Percentiles rank a stretch among this genome's conserved stretches.
phyloP scores from a whole-genome alignment of 64 coral and sea anemone species.

The Acropora yongei region DNA sequence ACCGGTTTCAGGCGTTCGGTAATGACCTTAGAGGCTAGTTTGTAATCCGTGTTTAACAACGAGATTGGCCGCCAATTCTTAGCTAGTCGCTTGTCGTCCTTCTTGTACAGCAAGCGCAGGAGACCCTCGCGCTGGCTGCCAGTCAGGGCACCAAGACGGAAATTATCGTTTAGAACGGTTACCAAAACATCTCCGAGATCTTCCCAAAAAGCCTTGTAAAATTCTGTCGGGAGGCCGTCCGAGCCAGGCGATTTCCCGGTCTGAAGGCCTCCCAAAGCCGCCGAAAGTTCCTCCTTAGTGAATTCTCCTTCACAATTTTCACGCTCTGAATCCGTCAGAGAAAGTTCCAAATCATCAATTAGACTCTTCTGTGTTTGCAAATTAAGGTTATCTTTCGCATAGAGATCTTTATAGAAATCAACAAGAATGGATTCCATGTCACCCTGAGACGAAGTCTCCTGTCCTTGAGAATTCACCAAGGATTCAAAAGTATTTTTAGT shows the following conservation, averaged over 20 bases:
- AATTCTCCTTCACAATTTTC: neutral
- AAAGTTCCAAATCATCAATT: neutral
- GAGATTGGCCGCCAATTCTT: neutral
- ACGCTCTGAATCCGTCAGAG: neutral
- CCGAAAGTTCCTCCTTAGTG: neutral
- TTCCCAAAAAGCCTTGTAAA: constrained; percentile 30
- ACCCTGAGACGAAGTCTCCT: neutral
- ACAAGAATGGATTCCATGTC: neutral
- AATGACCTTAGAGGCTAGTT: neutral
- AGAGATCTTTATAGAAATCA: neutral
- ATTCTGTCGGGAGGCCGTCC: constrained; percentile 21
- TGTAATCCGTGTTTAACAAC: neutral
- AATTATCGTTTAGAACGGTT: neutral
- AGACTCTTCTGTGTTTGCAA: neutral
- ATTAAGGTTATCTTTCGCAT: neutral
- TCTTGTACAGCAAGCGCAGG: neutral
- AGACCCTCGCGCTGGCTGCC: neutral
- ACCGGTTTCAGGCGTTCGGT: neutral
- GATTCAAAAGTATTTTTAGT: neutral
- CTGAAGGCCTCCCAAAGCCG: neutral
- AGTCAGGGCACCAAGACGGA: neutral
- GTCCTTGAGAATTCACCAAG: neutral
- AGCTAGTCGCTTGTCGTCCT: neutral
- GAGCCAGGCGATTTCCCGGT: constrained; percentile 8
- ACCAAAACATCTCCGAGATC: neutral